Evolutionary conservation across 2,888 invertebrate species (phyloP), one percentile per base, ranked within the genome.

Genomic region (Bhutanitis thaidina): DNA sequence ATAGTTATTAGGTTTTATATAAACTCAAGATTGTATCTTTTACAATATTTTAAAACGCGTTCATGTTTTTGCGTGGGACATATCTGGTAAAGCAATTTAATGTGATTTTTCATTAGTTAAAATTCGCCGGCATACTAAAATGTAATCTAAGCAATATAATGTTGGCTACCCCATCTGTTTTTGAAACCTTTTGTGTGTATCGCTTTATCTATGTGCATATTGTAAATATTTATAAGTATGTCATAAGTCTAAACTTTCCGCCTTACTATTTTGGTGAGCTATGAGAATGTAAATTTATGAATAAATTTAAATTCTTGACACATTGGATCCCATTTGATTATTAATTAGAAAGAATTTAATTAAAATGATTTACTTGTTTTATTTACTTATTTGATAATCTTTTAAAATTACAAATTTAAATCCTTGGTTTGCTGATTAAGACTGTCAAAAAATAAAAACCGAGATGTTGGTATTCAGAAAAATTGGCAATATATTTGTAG

Each of bases 161-260:
- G 59, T 67, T 69, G 68, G 71, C 34, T 34, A 65, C 71, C 67
- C 67, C 65, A 66, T 64, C 62, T 72, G 68, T 59, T 71, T 61
- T 65, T 72, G 7, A 12, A 34, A 69, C 71, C 69, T 74, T 70
- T 63, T 69, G 61, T 65, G 69, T 65, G 76, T 81, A 74, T 76
- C 65, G 77, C 78, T 85, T 77, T 71, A 5, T 78, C 62, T 75
- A 57, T 88, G 86, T 88, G 82, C 72, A 88, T 87, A 88, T 74
- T 89, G 88, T 89, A 88, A 80, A 89, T 88, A 88, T 66, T 58
- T 67, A 61, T 60, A 77, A 76, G 71, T 72, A 65, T n/a, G n/a
- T n/a, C n/a, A 62, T 70, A 74, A 77, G 74, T 70, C 60, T 64
- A 63, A 64, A 71, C 80, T 76, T 27, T 87, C 88, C 88, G 88